These are phyloP conservation scores for Brachionus calyciflorus DNA, from an alignment of 1,140 invertebrate species.

Conservation along the genomic window DNA sequence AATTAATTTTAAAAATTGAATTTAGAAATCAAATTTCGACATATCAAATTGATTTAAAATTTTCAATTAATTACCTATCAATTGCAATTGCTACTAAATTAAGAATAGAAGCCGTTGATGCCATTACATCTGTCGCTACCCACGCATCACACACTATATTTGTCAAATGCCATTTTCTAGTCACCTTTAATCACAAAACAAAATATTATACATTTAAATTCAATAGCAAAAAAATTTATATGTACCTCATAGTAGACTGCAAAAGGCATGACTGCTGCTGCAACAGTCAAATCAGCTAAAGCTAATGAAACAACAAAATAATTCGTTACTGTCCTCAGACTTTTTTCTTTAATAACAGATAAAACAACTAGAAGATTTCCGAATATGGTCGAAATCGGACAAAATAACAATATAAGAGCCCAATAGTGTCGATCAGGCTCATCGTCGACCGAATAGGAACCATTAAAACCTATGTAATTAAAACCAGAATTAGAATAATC, in stretches of 20 bases:
- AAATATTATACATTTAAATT: not conserved
- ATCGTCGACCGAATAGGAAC: not conserved
- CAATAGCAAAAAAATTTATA: slow-evolving; percentile 62
- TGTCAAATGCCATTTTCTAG: slow-evolving; percentile 73
- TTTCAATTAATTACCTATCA: slow-evolving; percentile 91
- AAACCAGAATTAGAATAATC: not conserved
- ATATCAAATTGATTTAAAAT: no score
- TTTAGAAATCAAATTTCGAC: no score
- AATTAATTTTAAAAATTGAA: no score
- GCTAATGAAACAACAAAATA: slow-evolving; percentile 97
- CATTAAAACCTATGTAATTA: slow-evolving; percentile 26
- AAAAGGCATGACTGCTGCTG: slow-evolving; percentile 94
- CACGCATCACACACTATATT: slow-evolving; percentile 92
- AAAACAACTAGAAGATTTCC: slow-evolving; percentile 93
- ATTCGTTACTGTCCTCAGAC: slow-evolving; percentile 89
- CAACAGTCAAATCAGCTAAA: slow-evolving; percentile 92
- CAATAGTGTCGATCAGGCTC: slow-evolving; percentile 64
- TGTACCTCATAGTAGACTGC: slow-evolving; percentile 94
- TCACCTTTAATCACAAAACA: slow-evolving; percentile 28
- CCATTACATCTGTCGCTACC: slow-evolving; percentile 96
- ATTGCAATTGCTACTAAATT: slow-evolving; percentile 96
- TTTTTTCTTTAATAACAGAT: slow-evolving; percentile 76
- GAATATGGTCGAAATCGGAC: slow-evolving; percentile 88
- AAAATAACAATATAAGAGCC: slow-evolving; percentile 78
- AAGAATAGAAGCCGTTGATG: slow-evolving; percentile 96